Base-by-base conservation (phyloP, 2,888 invertebrate species). In the Galerucella pusilla region DNA sequence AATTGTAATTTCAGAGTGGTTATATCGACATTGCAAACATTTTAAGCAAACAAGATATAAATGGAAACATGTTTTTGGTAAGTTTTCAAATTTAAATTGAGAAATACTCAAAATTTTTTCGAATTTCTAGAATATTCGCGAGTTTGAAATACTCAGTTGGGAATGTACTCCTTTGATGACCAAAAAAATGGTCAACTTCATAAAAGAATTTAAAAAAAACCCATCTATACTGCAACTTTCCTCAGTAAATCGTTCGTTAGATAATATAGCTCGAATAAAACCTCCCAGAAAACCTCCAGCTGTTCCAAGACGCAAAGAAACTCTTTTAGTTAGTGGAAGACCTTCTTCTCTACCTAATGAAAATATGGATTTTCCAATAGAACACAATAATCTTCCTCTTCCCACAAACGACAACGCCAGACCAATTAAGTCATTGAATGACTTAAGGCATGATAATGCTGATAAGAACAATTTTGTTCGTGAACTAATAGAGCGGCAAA, bases 31-130 rank as follows among this genome's bases (percentile, higher is more conserved):
- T 79, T 70, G 76, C 74, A 28, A 73, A 74, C 12, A 68, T 81
- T 42, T 72, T 81, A 14, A 52, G 35, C n/a, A 54, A 63, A 16
- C 75, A 74, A 46, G 72, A 77, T 61, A 73, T 81, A 10, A 75
- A 81, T 63, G 82, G 81, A 10, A n/a, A 73, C 20, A 77, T 59
- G 63, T 79, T 82, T 71, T 73, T 81, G 75, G 82, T 81, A 75
- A 80, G 79, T 69, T 5, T 49, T 49, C 25, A 25, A 16, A 68
- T 28, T 14, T 25, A 67, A 46, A 35, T 1, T 35, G 5, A 35
- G 1, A 7, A 35, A 7, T 35, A 5, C 7, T 35, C 7, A 5
- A 7, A 28, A 4, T 9, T 68, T 46, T 11, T 28, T 57, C 20
- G 9, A 10, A 20, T 20, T 57, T 57, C 16, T 10, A 57, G 57